Base-by-base conservation (phyloP, 2,113 vertebrate genomes). In the Nanorana parkeri region DNA sequence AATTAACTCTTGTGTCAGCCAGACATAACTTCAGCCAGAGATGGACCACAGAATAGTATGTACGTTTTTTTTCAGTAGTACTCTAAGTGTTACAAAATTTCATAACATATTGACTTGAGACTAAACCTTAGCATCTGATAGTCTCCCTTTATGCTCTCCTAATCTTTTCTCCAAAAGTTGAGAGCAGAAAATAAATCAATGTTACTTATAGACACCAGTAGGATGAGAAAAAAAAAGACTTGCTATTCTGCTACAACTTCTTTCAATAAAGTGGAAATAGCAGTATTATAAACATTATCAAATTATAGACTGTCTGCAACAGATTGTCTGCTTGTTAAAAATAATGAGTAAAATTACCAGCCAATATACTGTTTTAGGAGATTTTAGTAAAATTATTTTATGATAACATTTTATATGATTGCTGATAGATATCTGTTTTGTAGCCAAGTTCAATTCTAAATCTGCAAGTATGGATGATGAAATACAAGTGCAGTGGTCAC, bases 1-100 rank as follows among this genome's bases (percentile, higher is more conserved):
- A 67, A 24, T 81, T 81, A 81, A 81, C 80, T 81, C 61, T 23
- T 81, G 29, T 29, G 28, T 32, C 66, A n/a, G n/a, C n/a, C n/a
- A n/a, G n/a, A n/a, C n/a, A 5, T 47, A 32, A 23, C 26, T 0
- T 6, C 4, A 21, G 5, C 17, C 26, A 74, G 17, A 74, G 60
- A 56, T 29, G 60, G 68, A 52, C 20, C 21, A 28, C 58, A 64
- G 60, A 64, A 29, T 20, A 20, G 32, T 81, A 7, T 32, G n/a
- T 55, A 1, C 8, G 13, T n/a, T 23, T 36, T n/a, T 6, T 24
- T 32, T 60, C 55, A 15, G 16, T 26, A 51, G 78, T 28, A 55
- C n/a, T 28, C 5, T 10, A 52, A 81, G n/a, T 55, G 80, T 81
- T 75, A 81, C 56, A 67, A 52, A 36, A 41, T 60, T 65, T 67